Evolutionary conservation across 2,888 invertebrate genomes (phyloP), one percentile per base, ranked within the genome.

Genomic region (Perizoma flavofasciatum): DNA sequence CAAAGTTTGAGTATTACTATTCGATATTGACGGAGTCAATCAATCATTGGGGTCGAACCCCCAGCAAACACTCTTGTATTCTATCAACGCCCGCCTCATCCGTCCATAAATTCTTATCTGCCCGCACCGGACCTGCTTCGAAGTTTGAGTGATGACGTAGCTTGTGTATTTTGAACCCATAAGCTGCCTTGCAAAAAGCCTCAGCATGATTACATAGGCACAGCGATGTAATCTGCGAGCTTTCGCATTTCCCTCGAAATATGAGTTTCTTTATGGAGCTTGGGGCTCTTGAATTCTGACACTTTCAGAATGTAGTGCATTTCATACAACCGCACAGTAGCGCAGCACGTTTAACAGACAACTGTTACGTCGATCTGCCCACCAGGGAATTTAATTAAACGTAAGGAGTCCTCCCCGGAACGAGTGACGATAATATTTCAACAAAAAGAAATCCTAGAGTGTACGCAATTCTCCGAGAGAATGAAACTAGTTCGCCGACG

Each of bases 81-180:
- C 85, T 85, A 86, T 87, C 83, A 82, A 79, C 83, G 81, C 81
- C 72, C 73, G 74, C 70, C 82, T 82, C 82, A 83, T 85, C 85
- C 85, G 80, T 84, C 85, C 85, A 86, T 85, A 86, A 87, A 89
- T 87, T 85, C 85, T 87, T 87, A 88, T 87, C 86, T 83, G 73
- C 73, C 79, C 80, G 75, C 79, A 78, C 78, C 77, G 79, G 77
- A 75, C 78, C 78, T 75, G 73, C 75, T 78, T 77, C 70, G 72
- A 79, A 78, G 78, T 79, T 79, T 88, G 86, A 86, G 81, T 81
- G 84, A 88, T 88, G 86, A 88, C 83, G 79, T 77, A 76, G 85
- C 85, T 80, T 81, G 79, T 79, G 73, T 81, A 75, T 76, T 73
- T 72, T 74, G 74, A 77, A 76, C 72, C 78, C 73, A 68, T 68